Percentiles rank a stretch among this genome's conserved stretches.
Conservation (phyloP, 92 coral and sea anemone genomes). For the Anthopleura xanthogrammica region DNA sequence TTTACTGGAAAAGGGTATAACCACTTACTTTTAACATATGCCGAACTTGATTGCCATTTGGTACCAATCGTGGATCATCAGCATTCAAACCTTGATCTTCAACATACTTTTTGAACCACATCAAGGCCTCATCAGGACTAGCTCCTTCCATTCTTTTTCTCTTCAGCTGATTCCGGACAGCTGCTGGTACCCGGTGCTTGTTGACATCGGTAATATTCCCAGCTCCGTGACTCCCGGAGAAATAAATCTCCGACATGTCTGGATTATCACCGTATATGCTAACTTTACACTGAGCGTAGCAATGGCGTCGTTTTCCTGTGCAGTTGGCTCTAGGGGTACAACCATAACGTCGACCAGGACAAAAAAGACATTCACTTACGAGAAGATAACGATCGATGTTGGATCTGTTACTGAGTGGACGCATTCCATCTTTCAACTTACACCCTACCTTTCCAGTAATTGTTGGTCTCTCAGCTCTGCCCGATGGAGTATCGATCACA, state of each 20-base stretch:
- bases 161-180: constrained; percentile 63
- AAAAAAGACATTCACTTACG: constrained; percentile 93
- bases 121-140: constrained; percentile 61
- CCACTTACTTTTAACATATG: constrained; percentile 60
- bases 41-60: constrained; percentile 65
- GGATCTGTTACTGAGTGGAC: constrained; percentile 69
- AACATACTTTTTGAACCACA: constrained; percentile 73
- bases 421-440: constrained; percentile 81
- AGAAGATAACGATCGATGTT: constrained; percentile 85
- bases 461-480: constrained; percentile 87
- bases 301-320: constrained; percentile 88
- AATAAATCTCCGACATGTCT: constrained; percentile 76
- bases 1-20: not conserved
- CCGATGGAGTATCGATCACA: constrained; percentile 73
- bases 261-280: constrained; percentile 81
- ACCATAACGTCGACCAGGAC: constrained; percentile 93
- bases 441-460: constrained; percentile 87
- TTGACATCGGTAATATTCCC: constrained; percentile 82
- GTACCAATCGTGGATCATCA: constrained; percentile 61
- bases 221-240: constrained; percentile 86
- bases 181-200: constrained; percentile 71
- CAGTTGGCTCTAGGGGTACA: constrained; percentile 94
- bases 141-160: constrained; percentile 64
- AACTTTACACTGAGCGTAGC: constrained; percentile 90
- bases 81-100: constrained; percentile 72